Base-by-base conservation (phyloP, 2,888 invertebrate species). In the Catocala sponsa region DNA sequence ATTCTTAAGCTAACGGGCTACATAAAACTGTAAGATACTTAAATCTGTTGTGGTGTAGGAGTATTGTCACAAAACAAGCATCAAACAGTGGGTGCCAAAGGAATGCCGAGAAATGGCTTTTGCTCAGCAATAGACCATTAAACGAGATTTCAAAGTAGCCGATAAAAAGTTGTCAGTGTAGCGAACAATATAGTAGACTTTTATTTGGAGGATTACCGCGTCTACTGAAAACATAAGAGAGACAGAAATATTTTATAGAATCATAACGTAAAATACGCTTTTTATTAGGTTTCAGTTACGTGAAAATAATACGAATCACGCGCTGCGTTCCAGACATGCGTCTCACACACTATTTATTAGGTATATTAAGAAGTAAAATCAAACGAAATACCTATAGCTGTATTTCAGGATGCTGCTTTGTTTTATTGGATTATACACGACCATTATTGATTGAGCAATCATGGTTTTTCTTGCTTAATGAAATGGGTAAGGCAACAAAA, bases 41-140 rank as follows among this genome's bases (percentile, higher is more conserved):
- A 38, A 55, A 47, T 38, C 35, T 38, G 4, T 38, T 38, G 47
- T 15, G 12, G 41, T 41, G 55, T 48, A 41, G 57, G 57, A 55
- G 59, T 57, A 59, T 65, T 57, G 49, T 68, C 42, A 53, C 54
- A 59, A 42, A 42, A 32, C 44, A 46, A 46, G 55, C 65, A 59
- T 65, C 48, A 55, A 63, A 55, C 52, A 50, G 55, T 70, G 59
- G 55, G 55, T 43, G 63, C 56, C 55, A 55, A 47, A 33, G 46
- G 33, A 74, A 64, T 59, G 47, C 42, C 46, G 35, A 33, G 38
- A 32, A 46, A 49, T 70, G 62, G 62, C 73, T 70, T 72, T 64
- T 72, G 70, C 60, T 67, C 67, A 66, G 49, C 15, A 12, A 33
- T 69, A 66, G 61, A 62, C 25, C 52, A 59, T 74, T 74, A 73